These are phyloP conservation scores for Chiroxiphia lanceolata DNA, from an alignment of 2,797 vertebrate species.

Conservation along the genomic window DNA sequence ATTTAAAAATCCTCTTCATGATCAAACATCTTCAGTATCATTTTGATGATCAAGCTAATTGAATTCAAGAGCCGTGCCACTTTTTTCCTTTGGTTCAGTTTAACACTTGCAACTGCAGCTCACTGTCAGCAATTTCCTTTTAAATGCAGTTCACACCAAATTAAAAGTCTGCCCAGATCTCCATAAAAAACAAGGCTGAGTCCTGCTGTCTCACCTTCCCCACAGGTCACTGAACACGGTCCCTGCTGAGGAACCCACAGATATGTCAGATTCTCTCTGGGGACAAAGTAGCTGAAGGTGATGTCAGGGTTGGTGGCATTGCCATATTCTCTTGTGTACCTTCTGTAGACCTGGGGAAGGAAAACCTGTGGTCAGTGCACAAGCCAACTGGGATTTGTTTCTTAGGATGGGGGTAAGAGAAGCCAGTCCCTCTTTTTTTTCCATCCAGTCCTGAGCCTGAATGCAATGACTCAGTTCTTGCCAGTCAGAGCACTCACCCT, in stretches of 20 bases:
- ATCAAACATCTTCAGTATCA: neutral
- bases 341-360: constrained; percentile 85
- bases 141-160: neutral
- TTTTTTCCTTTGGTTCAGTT: neutral
- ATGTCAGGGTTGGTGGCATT: constrained; percentile 87
- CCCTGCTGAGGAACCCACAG: constrained; percentile 77
- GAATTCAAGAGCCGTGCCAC: neutral
- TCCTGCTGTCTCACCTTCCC: constrained; percentile 80
- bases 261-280: constrained; percentile 48
- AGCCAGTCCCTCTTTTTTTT: neutral
- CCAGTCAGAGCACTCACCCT: neutral
- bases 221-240: constrained; percentile 89
- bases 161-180: neutral
- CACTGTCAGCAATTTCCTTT: neutral
- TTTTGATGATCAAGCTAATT: neutral
- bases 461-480: neutral
- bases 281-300: constrained; percentile 85
- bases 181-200: neutral
- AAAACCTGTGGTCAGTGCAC: neutral
- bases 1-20: neutral
- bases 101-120: neutral
- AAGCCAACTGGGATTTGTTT: neutral
- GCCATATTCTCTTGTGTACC: constrained; percentile 88
- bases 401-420: neutral
- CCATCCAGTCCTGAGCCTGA: neutral